Evolutionary conservation across 2,113 vertebrate species (phyloP).

Genomic region (Proterorhinus semilunaris): DNA sequence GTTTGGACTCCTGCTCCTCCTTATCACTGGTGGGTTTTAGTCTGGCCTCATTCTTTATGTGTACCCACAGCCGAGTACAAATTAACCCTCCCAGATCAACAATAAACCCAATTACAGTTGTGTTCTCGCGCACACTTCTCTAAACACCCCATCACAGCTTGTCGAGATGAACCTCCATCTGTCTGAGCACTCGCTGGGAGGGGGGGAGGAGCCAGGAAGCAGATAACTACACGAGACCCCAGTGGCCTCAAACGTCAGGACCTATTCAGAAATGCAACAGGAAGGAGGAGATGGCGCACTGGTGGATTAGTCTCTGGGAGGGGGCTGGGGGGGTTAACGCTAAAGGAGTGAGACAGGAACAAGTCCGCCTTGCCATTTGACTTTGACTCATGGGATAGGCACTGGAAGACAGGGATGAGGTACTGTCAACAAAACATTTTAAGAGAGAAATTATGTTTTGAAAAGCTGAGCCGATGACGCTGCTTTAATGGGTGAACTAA

Average conservation of each 20-base stretch:
- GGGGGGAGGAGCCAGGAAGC: slow-evolving; percentile 37
- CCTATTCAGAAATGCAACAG: slow-evolving; percentile 53
- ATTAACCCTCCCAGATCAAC: slow-evolving; percentile 74
- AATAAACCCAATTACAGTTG: slow-evolving; percentile 72
- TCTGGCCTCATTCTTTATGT: slow-evolving; percentile 55
- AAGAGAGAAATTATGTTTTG: neutral
- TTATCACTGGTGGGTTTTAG: slow-evolving; percentile 22
- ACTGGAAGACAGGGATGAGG: neutral
- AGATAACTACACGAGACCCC: slow-evolving; percentile 13
- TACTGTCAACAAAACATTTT: neutral
- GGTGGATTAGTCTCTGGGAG: slow-evolving; percentile 25
- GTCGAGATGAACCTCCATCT: slow-evolving; percentile 71
- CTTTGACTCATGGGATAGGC: slow-evolving; percentile 37
- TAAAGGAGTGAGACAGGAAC: slow-evolving; percentile 55
- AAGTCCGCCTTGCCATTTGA: slow-evolving; percentile 42
- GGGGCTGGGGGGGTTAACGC: slow-evolving; percentile 26
- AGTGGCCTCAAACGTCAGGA: slow-evolving; percentile 47
- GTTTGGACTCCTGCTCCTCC: slow-evolving; percentile 8
- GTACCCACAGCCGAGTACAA: slow-evolving; percentile 67
- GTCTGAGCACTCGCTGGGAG: slow-evolving; percentile 62
- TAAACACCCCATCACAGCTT: slow-evolving; percentile 70
- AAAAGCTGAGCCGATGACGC: neutral
- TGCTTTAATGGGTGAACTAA: neutral
- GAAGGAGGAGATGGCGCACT: slow-evolving; percentile 52
- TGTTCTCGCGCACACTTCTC: slow-evolving; percentile 65